These are phyloP conservation scores for Phalacrocorax aristotelis DNA, from an alignment of 2,113 vertebrate genomes.

Conservation along the genomic window DNA sequence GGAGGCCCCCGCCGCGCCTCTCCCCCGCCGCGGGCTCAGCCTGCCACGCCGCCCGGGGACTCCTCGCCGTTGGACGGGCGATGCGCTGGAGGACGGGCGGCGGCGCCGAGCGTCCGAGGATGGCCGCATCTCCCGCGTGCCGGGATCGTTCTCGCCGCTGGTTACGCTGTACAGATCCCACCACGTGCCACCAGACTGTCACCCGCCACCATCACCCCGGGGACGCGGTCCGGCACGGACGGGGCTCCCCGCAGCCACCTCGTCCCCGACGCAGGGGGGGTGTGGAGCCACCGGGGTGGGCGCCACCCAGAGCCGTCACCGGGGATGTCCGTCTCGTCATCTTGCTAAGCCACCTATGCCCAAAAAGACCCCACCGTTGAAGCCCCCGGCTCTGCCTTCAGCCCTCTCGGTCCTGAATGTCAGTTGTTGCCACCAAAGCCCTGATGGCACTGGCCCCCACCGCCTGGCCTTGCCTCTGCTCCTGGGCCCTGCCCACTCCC, in stretches of 20 bases:
- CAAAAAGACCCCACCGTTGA: neutral
- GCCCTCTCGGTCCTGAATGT: slow-evolving; percentile 13
- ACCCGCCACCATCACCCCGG: neutral
- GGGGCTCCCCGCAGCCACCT: neutral
- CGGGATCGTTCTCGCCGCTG: slow-evolving; percentile 23
- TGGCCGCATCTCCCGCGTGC: slow-evolving; percentile 39
- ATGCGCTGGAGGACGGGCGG: slow-evolving; percentile 20
- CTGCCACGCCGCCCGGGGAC: slow-evolving; percentile 65
- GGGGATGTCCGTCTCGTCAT: neutral
- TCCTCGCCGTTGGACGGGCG: neutral
- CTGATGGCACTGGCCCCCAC: fast-evolving
- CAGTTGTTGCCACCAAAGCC: slow-evolving; percentile 36
- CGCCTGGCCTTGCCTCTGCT: neutral
- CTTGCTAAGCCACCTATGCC: slow-evolving; percentile 20
- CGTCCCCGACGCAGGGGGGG: fast-evolving
- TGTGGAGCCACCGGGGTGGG: neutral
- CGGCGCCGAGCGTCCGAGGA: slow-evolving; percentile 20
- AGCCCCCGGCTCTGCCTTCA: slow-evolving; percentile 16
- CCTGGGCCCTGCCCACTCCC: neutral
- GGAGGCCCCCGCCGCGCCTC: slow-evolving; percentile 70
- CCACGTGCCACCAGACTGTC: slow-evolving; percentile 48
- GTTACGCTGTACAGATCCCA: slow-evolving; percentile 64
- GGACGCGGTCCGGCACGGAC: neutral
- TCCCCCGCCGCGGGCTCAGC: slow-evolving; percentile 79
- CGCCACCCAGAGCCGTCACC: neutral